phyloP scores from a whole-genome alignment of 2,888 invertebrate genomes.

The Gordius sp. region DNA sequence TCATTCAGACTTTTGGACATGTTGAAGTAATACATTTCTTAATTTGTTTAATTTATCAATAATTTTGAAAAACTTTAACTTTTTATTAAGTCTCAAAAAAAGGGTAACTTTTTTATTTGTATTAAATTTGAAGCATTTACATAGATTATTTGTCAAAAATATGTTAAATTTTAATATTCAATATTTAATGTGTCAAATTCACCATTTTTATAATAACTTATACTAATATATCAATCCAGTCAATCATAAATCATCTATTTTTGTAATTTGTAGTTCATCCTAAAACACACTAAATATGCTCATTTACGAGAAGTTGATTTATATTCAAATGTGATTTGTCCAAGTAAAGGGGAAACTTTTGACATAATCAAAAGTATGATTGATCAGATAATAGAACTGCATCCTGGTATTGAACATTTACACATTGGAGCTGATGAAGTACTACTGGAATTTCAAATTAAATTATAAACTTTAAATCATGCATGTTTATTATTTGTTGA shows the following conservation, averaged over 20 bases:
- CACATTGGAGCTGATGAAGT: constrained; percentile 49
- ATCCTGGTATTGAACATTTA: constrained; percentile 27
- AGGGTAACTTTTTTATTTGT: no score
- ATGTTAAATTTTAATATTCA: no score
- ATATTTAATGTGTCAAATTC: no score
- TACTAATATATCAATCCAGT: no score
- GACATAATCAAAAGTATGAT: constrained; percentile 23
- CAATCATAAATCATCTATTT: no score
- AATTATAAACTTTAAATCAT: not conserved
- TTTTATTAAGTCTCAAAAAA: no score
- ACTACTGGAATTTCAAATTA: not conserved
- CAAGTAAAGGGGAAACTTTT: constrained; percentile 27
- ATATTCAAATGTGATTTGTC: constrained; percentile 38
- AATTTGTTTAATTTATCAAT: no score
- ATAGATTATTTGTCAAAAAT: no score
- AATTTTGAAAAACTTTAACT: no score
- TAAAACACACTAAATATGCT: constrained; percentile 44
- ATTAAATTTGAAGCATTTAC: no score
- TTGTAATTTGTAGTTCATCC: constrained; percentile 34
- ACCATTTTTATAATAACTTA: no score
- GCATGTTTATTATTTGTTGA: no score
- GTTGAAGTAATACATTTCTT: constrained; percentile 26
- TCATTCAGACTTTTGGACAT: constrained; percentile 35
- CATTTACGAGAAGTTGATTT: constrained; percentile 40
- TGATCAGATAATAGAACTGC: constrained; percentile 23